Evolutionary conservation across 2,888 invertebrate genomes (phyloP), one percentile per base, ranked within the genome.

Genomic region (Chironomus riparius): DNA sequence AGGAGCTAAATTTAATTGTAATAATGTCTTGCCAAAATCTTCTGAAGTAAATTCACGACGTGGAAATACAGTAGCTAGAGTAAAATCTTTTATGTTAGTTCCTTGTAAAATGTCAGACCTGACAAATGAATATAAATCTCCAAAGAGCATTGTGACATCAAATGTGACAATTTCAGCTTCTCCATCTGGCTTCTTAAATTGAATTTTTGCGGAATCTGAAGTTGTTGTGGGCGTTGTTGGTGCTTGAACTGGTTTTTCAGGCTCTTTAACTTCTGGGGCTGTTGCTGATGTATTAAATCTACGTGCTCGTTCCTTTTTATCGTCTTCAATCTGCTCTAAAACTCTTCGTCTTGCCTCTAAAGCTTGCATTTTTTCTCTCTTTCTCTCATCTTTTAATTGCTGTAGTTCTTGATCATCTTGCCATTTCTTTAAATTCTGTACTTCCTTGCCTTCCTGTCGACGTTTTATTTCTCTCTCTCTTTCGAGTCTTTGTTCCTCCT

Each of bases 131-230:
- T 69, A 50, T 18, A 76, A 6, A 38, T 76, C 76, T n/a, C 22
- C 24, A 28, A 76, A 76, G n/a, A 56, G 50, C 56, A 69, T 88
- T 62, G 86, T 85, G 0, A 90, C 88, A 47, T 89, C 86, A 82
- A 97, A 95, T 78, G 89, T 88, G 47, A 92, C 89, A 3, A 89
- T 90, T 78, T 90, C 87, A 0, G 90, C 87, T 0, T 88, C 87
- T 0, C 96, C 96, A 82, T 93, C 92, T 0, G 95, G 93, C 78
- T 95, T 81, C 80, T 93, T 91, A 82, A 97, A 94, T 85, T 96
- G 96, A 56, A 97, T 88, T 74, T 94, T 87, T 0, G 93, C 87
- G 56, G 84, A 82, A 48, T 79, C 78, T 7, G 78, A 77, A 10
- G 77, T 72, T 47, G 69, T 78, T 48, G 22, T 76, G 61, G 24